Percentiles rank a stretch among this genome's conserved stretches.
These are phyloP conservation scores for Hyla sarda DNA, from an alignment of 2,113 vertebrate genomes.

Conservation along the genomic window DNA sequence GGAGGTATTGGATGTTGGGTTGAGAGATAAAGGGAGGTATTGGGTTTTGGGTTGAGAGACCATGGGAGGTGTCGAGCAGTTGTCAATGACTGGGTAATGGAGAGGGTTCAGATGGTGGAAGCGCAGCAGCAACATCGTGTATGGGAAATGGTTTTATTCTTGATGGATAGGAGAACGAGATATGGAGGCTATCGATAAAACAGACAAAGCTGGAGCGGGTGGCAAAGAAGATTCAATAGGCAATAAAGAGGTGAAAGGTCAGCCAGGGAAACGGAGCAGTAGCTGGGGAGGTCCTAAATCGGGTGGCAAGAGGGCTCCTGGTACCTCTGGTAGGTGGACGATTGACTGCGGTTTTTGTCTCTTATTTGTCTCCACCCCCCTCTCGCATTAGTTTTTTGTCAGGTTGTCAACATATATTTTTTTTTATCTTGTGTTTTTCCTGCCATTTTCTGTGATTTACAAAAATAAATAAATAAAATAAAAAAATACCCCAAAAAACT, in stretches of 20 bases:
- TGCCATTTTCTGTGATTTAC: slow-evolving; percentile 61
- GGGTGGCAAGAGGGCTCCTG: not conserved
- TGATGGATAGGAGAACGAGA: not conserved
- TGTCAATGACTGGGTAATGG: not conserved
- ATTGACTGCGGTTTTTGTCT: slow-evolving; percentile 27
- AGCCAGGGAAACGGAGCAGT: not conserved
- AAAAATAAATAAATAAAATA: slow-evolving; percentile 59
- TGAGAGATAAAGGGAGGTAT: no score
- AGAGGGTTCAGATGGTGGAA: not conserved
- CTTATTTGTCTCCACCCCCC: slow-evolving; percentile 53
- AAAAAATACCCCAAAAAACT: slow-evolving; percentile 60
- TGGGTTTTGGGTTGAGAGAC: no score
- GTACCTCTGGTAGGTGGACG: not conserved
- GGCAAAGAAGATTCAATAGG: not conserved
- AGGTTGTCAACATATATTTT: slow-evolving; percentile 53
- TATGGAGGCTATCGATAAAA: no score
- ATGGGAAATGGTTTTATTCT: not conserved
- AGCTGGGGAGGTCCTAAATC: not conserved
- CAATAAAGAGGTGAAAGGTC: not conserved
- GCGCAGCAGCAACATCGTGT: not conserved
- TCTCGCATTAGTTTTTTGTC: slow-evolving; percentile 54
- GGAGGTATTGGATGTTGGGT: no score
- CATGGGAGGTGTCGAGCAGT: no score
- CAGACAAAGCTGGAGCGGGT: not conserved
- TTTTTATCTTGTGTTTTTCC: slow-evolving; percentile 60